Conservation (phyloP, 2,888 invertebrate species). For the Octonoba sinensis region DNA sequence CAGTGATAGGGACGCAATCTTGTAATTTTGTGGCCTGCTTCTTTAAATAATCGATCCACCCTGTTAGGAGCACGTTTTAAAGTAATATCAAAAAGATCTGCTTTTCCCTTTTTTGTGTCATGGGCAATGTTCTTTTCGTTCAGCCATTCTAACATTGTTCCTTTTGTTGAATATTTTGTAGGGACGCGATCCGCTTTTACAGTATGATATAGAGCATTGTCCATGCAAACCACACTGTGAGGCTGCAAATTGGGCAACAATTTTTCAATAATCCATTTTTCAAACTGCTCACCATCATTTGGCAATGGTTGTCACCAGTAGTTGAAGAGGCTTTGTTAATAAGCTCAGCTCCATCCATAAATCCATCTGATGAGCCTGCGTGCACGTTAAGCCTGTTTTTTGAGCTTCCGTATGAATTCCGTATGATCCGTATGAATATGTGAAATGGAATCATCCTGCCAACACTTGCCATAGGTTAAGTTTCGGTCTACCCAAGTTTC, state of each 20-base stretch:
- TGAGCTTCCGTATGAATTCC: too few species aligned
- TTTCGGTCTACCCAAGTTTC: too few species aligned
- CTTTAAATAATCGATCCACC: not conserved
- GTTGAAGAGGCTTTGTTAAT: not conserved
- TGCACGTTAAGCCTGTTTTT: not conserved
- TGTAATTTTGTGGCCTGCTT: not conserved
- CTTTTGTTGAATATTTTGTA: too few species aligned
- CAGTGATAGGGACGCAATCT: not conserved
- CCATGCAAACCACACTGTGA: too few species aligned
- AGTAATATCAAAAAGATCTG: not conserved
- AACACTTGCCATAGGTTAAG: too few species aligned
- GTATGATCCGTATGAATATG: not conserved
- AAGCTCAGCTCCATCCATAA: too few species aligned
- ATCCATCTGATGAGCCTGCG: too few species aligned
- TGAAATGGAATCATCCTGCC: not conserved
- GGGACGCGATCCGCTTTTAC: too few species aligned
- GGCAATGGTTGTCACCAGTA: not conserved
- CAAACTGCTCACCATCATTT: too few species aligned
- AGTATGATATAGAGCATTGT: too few species aligned
- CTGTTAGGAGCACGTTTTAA: not conserved
- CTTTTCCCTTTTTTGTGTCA: not conserved
- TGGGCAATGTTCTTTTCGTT: not conserved
- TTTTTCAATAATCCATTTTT: not conserved
- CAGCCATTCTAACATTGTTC: not conserved
- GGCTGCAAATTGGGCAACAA: not conserved